These are phyloP conservation scores for Sycobia sp. DNA, from an alignment of 1,140 invertebrate genomes.

Conservation along the genomic window DNA sequence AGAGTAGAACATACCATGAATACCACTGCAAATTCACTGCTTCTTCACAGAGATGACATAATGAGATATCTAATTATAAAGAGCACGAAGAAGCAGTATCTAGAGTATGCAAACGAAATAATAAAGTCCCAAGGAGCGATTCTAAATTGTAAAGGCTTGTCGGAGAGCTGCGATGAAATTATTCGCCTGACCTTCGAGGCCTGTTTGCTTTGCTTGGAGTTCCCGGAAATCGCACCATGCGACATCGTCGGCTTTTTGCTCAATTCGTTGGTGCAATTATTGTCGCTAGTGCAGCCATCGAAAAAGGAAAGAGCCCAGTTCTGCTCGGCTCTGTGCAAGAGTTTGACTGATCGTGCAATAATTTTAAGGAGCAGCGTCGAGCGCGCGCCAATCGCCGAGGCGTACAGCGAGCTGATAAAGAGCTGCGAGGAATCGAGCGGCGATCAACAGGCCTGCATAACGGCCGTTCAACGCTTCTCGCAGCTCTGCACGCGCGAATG, in stretches of 20 bases:
- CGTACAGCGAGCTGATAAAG: background rate
- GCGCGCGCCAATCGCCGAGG: background rate
- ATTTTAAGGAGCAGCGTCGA: constrained; percentile 3
- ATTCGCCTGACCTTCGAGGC: constrained; percentile 45
- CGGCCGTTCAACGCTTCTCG: background rate
- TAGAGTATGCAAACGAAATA: constrained; percentile 22
- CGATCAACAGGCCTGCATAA: background rate
- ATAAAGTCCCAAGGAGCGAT: constrained; percentile 17
- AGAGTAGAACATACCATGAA: too few relatives aligned
- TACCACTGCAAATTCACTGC: too few relatives aligned
- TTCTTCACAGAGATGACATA: background rate
- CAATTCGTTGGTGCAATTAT: constrained; percentile 28
- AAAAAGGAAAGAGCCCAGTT: background rate
- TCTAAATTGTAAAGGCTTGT: constrained; percentile 36
- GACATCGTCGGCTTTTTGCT: constrained; percentile 33
- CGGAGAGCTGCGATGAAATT: constrained; percentile 39
- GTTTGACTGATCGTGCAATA: background rate
- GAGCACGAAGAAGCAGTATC: constrained; percentile 17
- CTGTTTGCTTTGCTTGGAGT: constrained; percentile 44
- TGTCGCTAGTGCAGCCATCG: background rate
- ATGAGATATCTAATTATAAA: constrained; percentile 15
- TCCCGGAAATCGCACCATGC: constrained; percentile 27
- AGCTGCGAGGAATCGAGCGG: background rate
- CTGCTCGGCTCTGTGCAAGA: background rate
- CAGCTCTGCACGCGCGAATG: background rate